These are phyloP conservation scores for Limosa lapponica DNA, from an alignment of 2,797 vertebrate genomes.

Conservation along the genomic window DNA sequence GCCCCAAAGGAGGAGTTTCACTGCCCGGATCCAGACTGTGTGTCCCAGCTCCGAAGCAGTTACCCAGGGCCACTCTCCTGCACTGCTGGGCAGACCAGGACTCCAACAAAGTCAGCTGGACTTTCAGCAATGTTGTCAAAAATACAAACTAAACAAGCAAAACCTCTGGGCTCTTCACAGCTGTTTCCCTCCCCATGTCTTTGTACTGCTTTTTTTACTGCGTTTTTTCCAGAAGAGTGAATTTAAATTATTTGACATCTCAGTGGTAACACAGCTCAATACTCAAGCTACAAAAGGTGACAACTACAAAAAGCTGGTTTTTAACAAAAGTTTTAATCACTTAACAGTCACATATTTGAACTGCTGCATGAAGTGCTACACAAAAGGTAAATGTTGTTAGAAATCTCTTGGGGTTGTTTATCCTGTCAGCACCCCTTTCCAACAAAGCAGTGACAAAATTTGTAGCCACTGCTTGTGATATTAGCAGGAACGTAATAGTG, in stretches of 20 bases:
- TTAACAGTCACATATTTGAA: background rate
- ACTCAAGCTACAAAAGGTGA: background rate
- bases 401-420: background rate
- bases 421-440: background rate
- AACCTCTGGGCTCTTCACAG: background rate
- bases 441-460: conserved; percentile 26
- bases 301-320: background rate
- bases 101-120: background rate
- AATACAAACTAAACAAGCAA: background rate
- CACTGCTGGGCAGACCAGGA: background rate
- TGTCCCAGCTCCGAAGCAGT: background rate
- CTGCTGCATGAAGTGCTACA: background rate
- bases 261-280: fast-evolving
- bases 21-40: fast-evolving
- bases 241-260: conserved; percentile 23
- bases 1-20: background rate
- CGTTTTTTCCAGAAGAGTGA: background rate
- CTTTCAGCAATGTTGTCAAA: background rate
- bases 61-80: background rate
- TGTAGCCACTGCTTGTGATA: background rate
- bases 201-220: background rate
- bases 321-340: background rate
- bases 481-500: background rate
- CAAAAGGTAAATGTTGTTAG: background rate
- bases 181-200: background rate